A percentile compares a stretch with the other conserved stretches of the same genome.
Evolutionary conservation across 2,888 invertebrate species (phyloP).

Genomic region (Celastrina argiolus): DNA sequence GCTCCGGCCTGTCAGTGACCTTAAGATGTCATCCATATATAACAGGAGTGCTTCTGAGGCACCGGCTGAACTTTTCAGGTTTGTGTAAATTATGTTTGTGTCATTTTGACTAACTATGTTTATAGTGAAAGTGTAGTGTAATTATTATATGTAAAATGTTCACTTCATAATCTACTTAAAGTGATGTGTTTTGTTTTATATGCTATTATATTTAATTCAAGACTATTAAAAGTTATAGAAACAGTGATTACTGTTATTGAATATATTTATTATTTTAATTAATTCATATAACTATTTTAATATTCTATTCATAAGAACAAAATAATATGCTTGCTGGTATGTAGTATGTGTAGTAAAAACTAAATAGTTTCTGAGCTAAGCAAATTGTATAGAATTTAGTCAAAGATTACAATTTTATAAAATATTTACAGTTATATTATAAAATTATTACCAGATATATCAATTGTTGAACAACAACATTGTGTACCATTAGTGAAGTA

Average conservation of each 20-base stretch:
- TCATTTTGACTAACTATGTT: slow-evolving; percentile 18
- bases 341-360: neutral
- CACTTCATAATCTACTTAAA: neutral
- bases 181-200: neutral
- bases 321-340: neutral
- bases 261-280: neutral
- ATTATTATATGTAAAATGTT: neutral
- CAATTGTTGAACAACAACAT: too few relatives aligned
- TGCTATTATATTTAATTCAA: neutral
- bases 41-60: slow-evolving; percentile 89
- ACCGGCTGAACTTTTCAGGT: slow-evolving; percentile 89
- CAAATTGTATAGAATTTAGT: neutral
- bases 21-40: slow-evolving; percentile 93
- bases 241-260: neutral
- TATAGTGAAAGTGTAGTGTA: slow-evolving; percentile 12
- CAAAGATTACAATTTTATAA: neutral
- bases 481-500: neutral
- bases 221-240: neutral
- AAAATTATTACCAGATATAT: neutral
- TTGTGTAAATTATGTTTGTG: slow-evolving; percentile 47
- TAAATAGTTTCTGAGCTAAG: neutral
- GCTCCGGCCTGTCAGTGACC: slow-evolving; percentile 89
- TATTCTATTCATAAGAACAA: neutral
- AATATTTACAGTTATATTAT: neutral
- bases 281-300: neutral